Evolutionary conservation across 1,140 invertebrate species (phyloP), one percentile per base, ranked within the genome.

Genomic region (Drosophila mauritiana): DNA sequence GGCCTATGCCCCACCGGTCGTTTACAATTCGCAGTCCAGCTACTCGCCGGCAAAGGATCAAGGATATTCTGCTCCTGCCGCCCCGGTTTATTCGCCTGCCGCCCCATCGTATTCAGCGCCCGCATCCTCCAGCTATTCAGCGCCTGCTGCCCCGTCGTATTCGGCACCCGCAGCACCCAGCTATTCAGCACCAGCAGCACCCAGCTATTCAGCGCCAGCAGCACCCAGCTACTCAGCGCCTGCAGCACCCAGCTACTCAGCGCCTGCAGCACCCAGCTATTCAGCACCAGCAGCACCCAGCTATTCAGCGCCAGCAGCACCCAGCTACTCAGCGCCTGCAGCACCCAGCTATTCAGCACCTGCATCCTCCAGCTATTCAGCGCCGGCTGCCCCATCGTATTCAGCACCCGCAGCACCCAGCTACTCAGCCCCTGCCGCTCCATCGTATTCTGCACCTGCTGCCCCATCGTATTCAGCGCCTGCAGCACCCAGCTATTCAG

Each of bases 1-100:
- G 55, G 79, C 80, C 0, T 82, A 82, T 37, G 79, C 62, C n/a
- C 53, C 79, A 8, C 79, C 79, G 36, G 42, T 78, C n/a, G 27
- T 74, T 25, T 82, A 82, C 42, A 82, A 73, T 42, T 78, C 79
- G 4, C 68, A 51, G 40, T 67, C 79, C 7, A 78, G 58, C 62
- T 80, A 80, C 25, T 39, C 76, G 15, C 42, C 65, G 1, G 22
- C 58, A 1, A 48, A 64, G 12, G 36, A 57, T 3, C 45, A 59
- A 11, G 70, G 59, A 8, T 76, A 78, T 20, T 55, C 73, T 10
- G 73, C 75, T 4, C 75, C 73, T 15, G 46, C 36, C 0, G 67
- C 67, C 3, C 61, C 49, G 15, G 25, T 10, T 0, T 74, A 76
- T 43, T 73, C 73, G 0, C 74, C 70, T 1, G 65, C 64, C 0